Evolutionary conservation across 2,888 invertebrate species (phyloP).

Genomic region (Leptothorax acervorum): DNA sequence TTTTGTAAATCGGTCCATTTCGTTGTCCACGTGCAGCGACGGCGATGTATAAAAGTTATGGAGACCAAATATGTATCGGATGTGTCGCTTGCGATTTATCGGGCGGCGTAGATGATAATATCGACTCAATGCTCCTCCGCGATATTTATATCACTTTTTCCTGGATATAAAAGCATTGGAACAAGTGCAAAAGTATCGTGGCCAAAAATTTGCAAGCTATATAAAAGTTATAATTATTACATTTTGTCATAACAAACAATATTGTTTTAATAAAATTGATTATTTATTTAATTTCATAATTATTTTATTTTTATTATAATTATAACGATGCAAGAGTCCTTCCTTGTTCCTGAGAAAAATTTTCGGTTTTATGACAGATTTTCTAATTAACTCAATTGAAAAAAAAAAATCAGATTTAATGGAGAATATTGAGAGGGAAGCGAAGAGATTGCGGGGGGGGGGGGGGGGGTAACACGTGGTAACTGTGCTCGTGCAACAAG

Average conservation of each 20-base stretch:
- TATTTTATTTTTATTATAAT: neutral
- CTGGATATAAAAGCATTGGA: neutral
- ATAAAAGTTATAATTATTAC: neutral
- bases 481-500: slow-evolving; percentile 14
- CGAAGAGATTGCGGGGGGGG: neutral
- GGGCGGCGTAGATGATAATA: neutral
- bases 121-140: neutral
- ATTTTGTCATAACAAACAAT: neutral
- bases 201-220: neutral
- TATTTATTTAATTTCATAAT: neutral
- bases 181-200: neutral
- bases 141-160: too few relatives aligned
- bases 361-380: neutral
- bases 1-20: slow-evolving; percentile 54
- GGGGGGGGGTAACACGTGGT: neutral
- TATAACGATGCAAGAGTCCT: neutral
- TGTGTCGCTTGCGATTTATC: neutral
- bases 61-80: neutral
- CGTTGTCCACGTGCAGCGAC: neutral
- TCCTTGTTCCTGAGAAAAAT: neutral
- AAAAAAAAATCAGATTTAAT: neutral
- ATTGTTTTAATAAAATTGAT: slow-evolving; percentile 7
- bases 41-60: slow-evolving; percentile 39
- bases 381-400: neutral
- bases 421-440: neutral